A percentile compares a stretch with the other conserved stretches of the same genome.
Conservation (phyloP, 2,888 invertebrate genomes). For the Operophtera brumata region DNA sequence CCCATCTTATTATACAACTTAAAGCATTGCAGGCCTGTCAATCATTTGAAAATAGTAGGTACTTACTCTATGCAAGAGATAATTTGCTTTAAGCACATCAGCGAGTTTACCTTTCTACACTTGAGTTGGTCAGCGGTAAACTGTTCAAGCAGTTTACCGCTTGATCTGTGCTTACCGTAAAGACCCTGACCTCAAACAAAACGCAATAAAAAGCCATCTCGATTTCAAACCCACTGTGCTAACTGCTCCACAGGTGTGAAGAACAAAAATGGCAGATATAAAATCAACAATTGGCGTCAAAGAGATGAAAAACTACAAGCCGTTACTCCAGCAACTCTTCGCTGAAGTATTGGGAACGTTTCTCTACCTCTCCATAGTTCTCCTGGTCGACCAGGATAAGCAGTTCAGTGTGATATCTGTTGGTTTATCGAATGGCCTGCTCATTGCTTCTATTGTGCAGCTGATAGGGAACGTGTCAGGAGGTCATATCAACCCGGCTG, state of each 20-base stretch:
- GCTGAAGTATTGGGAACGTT: slow-evolving; percentile 43
- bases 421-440: slow-evolving; percentile 37
- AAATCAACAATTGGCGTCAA: slow-evolving; percentile 29
- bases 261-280: slow-evolving; percentile 16
- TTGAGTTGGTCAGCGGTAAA: too few species aligned
- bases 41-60: too few species aligned
- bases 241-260: neutral
- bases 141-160: too few species aligned
- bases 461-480: slow-evolving; percentile 44
- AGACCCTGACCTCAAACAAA: too few species aligned
- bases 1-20: too few species aligned
- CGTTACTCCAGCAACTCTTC: slow-evolving; percentile 35
- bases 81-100: too few species aligned
- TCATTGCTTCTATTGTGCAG: slow-evolving; percentile 37
- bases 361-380: slow-evolving; percentile 33
- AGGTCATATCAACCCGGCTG: slow-evolving; percentile 45
- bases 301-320: slow-evolving; percentile 33
- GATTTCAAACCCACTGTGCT: neutral
- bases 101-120: too few species aligned
- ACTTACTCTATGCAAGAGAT: too few species aligned
- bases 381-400: slow-evolving; percentile 26
- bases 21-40: too few species aligned
- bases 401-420: slow-evolving; percentile 11
- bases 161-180: too few species aligned
- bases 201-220: slow-evolving; percentile 11